Base-by-base conservation (phyloP, 2,113 vertebrate genomes). In the Dinomys branickii region DNA sequence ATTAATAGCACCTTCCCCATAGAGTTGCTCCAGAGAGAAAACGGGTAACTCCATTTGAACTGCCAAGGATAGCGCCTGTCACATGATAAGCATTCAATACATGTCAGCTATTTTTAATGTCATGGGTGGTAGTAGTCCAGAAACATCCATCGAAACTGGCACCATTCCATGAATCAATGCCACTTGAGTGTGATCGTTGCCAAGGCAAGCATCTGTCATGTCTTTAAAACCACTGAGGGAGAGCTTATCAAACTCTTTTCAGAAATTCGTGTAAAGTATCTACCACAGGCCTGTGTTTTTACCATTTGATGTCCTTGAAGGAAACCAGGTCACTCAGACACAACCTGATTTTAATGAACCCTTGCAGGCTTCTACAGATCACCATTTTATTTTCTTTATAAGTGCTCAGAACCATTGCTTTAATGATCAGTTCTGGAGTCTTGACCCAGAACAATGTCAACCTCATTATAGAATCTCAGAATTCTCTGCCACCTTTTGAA, bases 361-460 rank as follows among this genome's bases (percentile, higher is more conserved):
- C 65, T 91, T 65, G 24, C 54, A 61, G 94, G 47, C 81, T 90
- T 90, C 71, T 50, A 44, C 85, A 78, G 59, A 88, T 85, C 59
- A 17, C 85, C 17, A 28, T 19, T 73, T 85, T 73, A 67, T 93
- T 95, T 90, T 81, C 65, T 81, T 94, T 89, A 33, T 47, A 83
- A 88, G 71, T 50, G 52, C 85, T 94, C 54, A 92, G 56, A 96
- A 38, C 95, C 26, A 1, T 85, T 12, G 3, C 88, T 88, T 90
- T 94, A 77, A 96, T 85, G 85, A 92, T 92, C 78, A 33, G 26
- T 61, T 89, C 86, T 93, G 50, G 88, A 97, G 81, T 94, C 85
- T 88, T 90, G 96, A 96, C 94, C 94, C 96, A 92, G 94, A 85
- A 87, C 92, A 85, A 82, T 78, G 69, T 83, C 92, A 93, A 4